Evolutionary conservation across 2,113 vertebrate species (phyloP).

Genomic region (Aphelocoma coerulescens): DNA sequence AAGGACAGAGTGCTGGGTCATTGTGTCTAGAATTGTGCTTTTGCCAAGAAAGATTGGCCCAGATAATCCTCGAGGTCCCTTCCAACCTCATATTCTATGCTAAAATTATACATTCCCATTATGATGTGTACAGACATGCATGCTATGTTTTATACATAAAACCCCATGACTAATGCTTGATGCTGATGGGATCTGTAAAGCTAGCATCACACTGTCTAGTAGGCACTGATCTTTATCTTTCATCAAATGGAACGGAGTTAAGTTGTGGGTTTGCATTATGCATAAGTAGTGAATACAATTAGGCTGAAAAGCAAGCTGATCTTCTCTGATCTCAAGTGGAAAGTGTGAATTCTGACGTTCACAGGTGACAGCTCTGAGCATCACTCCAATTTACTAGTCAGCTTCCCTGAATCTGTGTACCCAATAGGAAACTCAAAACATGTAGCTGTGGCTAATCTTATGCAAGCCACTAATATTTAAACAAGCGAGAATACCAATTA

Average conservation of each 20-base stretch:
- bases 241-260: neutral
- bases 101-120: neutral
- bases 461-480: neutral
- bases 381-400: neutral
- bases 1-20: neutral
- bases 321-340: neutral
- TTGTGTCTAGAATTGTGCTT: accelerated
- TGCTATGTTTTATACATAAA: neutral
- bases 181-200: neutral
- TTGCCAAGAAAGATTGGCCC: neutral
- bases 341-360: constrained; percentile 7
- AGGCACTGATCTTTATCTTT: constrained; percentile 6
- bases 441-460: neutral
- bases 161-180: neutral
- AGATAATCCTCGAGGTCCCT: neutral
- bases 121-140: neutral
- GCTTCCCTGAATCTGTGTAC: neutral
- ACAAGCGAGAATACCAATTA: neutral
- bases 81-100: neutral
- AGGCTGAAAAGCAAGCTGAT: constrained; percentile 1
- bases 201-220: neutral
- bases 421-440: accelerated
- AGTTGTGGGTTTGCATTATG: constrained; percentile 28
- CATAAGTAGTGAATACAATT: constrained; percentile 9
- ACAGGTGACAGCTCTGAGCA: neutral